phyloP scores from a whole-genome alignment of 2,888 invertebrate species.

The Drosophila meridiana region DNA sequence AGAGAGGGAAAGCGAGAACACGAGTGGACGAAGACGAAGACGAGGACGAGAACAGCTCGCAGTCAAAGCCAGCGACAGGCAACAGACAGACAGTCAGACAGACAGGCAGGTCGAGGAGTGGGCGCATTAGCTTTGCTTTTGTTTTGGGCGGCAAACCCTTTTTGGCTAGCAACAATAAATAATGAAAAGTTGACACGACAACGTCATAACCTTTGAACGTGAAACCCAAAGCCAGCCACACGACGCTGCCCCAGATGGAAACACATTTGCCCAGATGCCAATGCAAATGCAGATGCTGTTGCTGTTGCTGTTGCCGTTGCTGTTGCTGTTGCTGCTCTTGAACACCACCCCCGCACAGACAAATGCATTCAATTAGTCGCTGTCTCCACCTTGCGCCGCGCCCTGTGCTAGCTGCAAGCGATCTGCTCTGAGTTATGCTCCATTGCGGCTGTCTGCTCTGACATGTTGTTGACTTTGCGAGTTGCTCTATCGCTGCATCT shows the following conservation, averaged over 20 bases:
- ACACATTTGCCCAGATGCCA: conserved; percentile 17
- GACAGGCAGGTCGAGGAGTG: conserved; percentile 59
- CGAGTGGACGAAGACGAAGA: conserved; percentile 22
- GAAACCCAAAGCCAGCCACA: conserved; percentile 55
- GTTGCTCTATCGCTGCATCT: conserved; percentile 38
- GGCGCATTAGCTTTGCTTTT: conserved; percentile 73
- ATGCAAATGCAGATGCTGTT: conserved; percentile 37
- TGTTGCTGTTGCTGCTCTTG: conserved; percentile 23
- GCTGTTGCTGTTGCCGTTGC: conserved; percentile 7
- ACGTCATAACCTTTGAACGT: conserved; percentile 85
- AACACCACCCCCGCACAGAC: conserved; percentile 26
- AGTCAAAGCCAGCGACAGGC: conserved; percentile 52
- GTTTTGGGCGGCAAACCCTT: conserved; percentile 80
- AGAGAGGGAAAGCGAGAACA: not conserved
- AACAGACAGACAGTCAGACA: conserved; percentile 3
- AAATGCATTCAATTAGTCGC: conserved; percentile 66
- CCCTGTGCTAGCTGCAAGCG: conserved; percentile 1
- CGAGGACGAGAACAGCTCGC: conserved; percentile 34
- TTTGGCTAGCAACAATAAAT: conserved; percentile 79
- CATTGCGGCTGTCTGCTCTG: conserved; percentile 44
- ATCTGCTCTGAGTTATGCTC: conserved; percentile 36
- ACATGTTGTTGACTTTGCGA: conserved; percentile 45
- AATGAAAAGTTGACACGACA: conserved; percentile 84
- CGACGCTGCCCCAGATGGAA: conserved; percentile 15
- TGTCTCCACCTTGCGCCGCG: conserved; percentile 13